Evolutionary conservation across 2,113 vertebrate genomes (phyloP).

Genomic region (Herpailurus yagouaroundi): DNA sequence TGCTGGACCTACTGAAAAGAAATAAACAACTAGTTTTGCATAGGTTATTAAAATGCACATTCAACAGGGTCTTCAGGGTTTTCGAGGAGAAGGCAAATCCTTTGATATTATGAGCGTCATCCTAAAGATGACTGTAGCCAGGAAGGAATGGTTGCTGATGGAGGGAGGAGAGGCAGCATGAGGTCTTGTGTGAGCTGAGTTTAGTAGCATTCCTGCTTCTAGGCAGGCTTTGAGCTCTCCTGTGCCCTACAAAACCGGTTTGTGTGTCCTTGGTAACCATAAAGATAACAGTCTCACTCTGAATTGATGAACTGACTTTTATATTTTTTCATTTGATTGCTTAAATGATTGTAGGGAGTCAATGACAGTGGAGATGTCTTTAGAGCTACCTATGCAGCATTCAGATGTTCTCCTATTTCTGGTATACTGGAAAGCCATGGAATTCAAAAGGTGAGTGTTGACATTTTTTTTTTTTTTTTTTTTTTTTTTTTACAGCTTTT

Average conservation of each 20-base stretch:
- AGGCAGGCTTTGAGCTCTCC: background rate
- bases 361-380: conserved; percentile 91
- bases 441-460: conserved; percentile 89
- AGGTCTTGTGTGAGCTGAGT: too few relatives aligned
- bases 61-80: background rate
- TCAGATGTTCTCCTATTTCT: conserved; percentile 91
- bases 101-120: background rate
- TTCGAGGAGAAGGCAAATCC: background rate
- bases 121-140: background rate
- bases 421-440: conserved; percentile 88
- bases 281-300: background rate
- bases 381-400: conserved; percentile 93
- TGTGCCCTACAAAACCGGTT: background rate
- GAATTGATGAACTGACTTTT: background rate
- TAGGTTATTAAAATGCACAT: background rate
- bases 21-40: background rate
- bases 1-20: background rate
- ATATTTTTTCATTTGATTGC: background rate
- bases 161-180: background rate
- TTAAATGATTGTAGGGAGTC: conserved; percentile 88
- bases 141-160: background rate
- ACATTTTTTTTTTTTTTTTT: background rate
- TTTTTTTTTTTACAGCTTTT: background rate
- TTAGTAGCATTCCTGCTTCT: background rate
- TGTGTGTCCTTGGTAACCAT: background rate